A percentile compares a stretch with the other conserved stretches of the same genome.
phyloP scores from a whole-genome alignment of 2,113 vertebrate species.

The Catharus minimus region DNA sequence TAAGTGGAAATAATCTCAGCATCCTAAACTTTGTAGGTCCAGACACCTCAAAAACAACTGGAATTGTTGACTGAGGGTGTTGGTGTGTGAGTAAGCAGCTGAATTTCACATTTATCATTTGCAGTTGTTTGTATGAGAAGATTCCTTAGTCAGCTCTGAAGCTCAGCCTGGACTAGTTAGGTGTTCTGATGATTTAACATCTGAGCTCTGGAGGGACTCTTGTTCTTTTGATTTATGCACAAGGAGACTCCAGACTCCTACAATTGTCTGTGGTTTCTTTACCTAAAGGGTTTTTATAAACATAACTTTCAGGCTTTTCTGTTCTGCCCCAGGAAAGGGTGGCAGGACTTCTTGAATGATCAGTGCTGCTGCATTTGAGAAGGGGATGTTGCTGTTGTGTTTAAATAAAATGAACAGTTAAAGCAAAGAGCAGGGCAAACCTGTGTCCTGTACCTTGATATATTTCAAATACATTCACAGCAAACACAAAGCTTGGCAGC shows the following conservation, averaged over 20 bases:
- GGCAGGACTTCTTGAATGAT: neutral
- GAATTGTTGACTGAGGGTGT: neutral
- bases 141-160: neutral
- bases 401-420: neutral
- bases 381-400: neutral
- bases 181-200: neutral
- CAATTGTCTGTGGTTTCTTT: neutral
- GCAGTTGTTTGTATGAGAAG: neutral
- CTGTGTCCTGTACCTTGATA: neutral
- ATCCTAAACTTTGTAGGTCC: neutral
- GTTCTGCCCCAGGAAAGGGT: neutral
- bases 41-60: constrained; percentile 10
- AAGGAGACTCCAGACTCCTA: neutral
- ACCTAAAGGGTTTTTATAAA: neutral
- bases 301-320: neutral
- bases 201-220: neutral
- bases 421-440: neutral
- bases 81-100: constrained; percentile 38
- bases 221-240: neutral
- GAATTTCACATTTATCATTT: constrained; percentile 30
- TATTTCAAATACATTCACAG: neutral
- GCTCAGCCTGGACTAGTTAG: neutral
- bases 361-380: neutral
- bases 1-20: constrained; percentile 30
- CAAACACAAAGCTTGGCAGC: neutral